Percentiles rank a stretch among this genome's conserved stretches.
These are phyloP conservation scores for Drosophila phalerata DNA, from an alignment of 2,888 invertebrate genomes.

Conservation along the genomic window DNA sequence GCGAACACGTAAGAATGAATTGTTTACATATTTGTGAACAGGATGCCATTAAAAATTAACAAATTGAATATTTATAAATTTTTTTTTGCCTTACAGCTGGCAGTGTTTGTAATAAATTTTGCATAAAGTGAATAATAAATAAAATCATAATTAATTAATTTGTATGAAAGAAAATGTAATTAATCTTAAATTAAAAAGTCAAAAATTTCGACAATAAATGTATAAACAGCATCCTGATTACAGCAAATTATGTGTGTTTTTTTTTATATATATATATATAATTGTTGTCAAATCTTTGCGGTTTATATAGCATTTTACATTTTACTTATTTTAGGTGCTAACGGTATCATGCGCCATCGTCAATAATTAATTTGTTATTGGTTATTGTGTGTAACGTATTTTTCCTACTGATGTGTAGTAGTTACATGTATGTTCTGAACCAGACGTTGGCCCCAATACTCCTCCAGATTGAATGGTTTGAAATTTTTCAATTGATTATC, in stretches of 20 bases:
- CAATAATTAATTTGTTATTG: slow-evolving; percentile 29
- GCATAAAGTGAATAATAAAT: slow-evolving; percentile 10
- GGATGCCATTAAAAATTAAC: slow-evolving; percentile 30
- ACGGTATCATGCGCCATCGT: slow-evolving; percentile 55
- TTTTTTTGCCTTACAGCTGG: slow-evolving; percentile 66
- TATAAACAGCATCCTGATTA: slow-evolving; percentile 42
- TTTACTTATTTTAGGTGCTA: slow-evolving; percentile 50
- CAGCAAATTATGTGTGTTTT: slow-evolving; percentile 2
- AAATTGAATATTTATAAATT: slow-evolving; percentile 4
- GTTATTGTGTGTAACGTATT: slow-evolving; percentile 13
- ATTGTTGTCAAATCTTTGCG: slow-evolving; percentile 43
- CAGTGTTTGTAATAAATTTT: slow-evolving; percentile 57
- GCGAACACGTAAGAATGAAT: slow-evolving; percentile 20
- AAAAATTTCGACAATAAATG: slow-evolving; percentile 19
- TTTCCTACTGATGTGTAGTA: slow-evolving; percentile 69
- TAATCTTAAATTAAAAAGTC: slow-evolving; percentile 15
- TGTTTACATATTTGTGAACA: slow-evolving; percentile 4
- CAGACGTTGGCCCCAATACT: slow-evolving; percentile 91
- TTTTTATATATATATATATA: background rate
- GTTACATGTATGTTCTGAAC: slow-evolving; percentile 88
- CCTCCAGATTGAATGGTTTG: slow-evolving; percentile 92
- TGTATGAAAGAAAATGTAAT: slow-evolving; percentile 15
- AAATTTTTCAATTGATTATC: slow-evolving; percentile 89
- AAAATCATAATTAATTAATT: slow-evolving; percentile 6
- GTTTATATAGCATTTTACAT: slow-evolving; percentile 47